Base-by-base conservation (phyloP, 2,797 vertebrate species). In the Hapalemur alaotrensis region DNA sequence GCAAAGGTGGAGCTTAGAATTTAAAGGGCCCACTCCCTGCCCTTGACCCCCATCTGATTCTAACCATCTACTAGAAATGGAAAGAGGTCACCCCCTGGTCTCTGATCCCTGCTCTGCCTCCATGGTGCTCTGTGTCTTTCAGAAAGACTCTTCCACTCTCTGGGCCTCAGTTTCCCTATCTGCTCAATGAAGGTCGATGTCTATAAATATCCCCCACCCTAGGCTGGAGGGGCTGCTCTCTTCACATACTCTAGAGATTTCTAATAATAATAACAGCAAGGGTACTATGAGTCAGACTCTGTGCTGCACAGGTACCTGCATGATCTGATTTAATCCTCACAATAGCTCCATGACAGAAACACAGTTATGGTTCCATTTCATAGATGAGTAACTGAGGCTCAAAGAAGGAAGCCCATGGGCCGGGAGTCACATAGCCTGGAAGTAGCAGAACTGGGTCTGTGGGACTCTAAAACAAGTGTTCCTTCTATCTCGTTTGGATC, bases 1-100 rank as follows among this genome's bases (percentile, higher is more conserved):
- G 38, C 91, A 96, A 95, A 98, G 98, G 98, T 97, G 98, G 98
- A 96, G 98, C 97, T 97, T 98, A 82, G 4, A 12, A 97, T 97
- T 97, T 98, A 98, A 98, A 98, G 97, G 91, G 97, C 91, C 97
- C 97, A 78, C 89, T 95, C 96, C 87, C 43, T 41, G 9, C 50
- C 43, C 23, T 12, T 3, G 18, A 59, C 25, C 57, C 69, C 70
- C 2, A 7, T 17, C 54, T 12, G 75, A 28, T 35, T 63, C 25
- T 35, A 38, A 3, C 65, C 25, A 59, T 70, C 69, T 57, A 63
- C 7, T 0, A 95, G 81, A 67, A 1, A 2, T 17, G 20, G 87
- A 69, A 76, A 14, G 67, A 25, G 22, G 38, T 8, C 20, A 10
- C 11, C 15, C 10, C 15, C 50, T 20, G 9, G 22, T 54, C 43